Evolutionary conservation across 2,113 vertebrate genomes (phyloP), one percentile per base, ranked within the genome.

Genomic region (Erythrolamprus reginae): DNA sequence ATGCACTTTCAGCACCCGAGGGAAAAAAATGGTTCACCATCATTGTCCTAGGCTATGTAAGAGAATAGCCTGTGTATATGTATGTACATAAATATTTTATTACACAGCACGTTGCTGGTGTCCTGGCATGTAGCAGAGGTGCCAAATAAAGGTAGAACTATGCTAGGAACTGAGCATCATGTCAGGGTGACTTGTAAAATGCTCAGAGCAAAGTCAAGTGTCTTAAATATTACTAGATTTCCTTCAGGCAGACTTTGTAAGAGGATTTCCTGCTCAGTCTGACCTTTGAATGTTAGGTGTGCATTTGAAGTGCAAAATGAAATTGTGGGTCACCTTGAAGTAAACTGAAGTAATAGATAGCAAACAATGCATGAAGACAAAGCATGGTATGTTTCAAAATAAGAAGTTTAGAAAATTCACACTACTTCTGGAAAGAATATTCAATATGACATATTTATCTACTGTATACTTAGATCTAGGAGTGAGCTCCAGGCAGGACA

Each of bases 361-460:
- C 26, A 47, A 82, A 52, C 24, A 82, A 55, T 87, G 45, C n/a
- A 53, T 45, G 55, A 82, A 56, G 61, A 87, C 65, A 82, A 55
- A 56, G 26, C 7, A 56, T 53, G 28, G 13, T 17, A 23, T 19
- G 10, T 82, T 90, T 48, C 26, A 51, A 55, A 87, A 56, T 82
- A 58, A 33, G 45, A 91, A 58, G 19, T 17, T 82, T 70, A 70
- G 61, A 65, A 90, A 86, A 33, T 10, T 9, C 26, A 33, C 53
- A 77, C 53, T n/a, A 85, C 26, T 92, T 92, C 87, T n/a, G 85
- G 42, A 42, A 26, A 12, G 51, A 70, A 84, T 89, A 86, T 15
- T 65, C 33, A 33, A 58, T 58, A 24, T 58, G 24, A 58, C 56
- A 58, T 28, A 10, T 26, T 26, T 26, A 26, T 58, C 56, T 58